Conservation (phyloP, 2,888 invertebrate species). For the Harpagoxenus sublaevis region DNA sequence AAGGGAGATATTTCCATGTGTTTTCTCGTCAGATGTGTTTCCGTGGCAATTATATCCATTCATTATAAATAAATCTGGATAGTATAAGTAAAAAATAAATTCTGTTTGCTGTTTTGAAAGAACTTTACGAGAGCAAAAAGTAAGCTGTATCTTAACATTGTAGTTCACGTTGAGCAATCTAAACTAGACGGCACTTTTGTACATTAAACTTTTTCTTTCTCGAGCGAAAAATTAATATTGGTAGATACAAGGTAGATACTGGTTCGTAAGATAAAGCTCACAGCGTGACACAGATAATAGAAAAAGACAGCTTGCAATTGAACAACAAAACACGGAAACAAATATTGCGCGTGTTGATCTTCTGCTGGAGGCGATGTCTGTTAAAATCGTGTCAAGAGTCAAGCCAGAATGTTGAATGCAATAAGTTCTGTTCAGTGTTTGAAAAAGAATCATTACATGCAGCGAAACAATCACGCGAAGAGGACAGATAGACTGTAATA, state of each 20-base stretch:
- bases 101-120: background rate
- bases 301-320: background rate
- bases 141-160: background rate
- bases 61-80: conserved; percentile 1
- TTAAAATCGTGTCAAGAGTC: background rate
- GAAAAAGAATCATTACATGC: conserved; percentile 17
- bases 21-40: too few relatives aligned
- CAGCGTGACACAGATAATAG: background rate
- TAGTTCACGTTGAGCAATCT: background rate
- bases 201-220: background rate
- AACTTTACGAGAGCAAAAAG: background rate
- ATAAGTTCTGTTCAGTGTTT: background rate
- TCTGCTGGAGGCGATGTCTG: background rate
- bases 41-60: background rate
- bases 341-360: background rate
- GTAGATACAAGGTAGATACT: background rate
- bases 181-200: background rate
- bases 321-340: background rate
- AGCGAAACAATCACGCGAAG: background rate
- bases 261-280: background rate
- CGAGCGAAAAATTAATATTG: background rate
- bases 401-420: background rate
- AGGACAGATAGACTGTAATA: background rate
- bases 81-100: background rate
- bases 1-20: too few relatives aligned